phyloP scores from a whole-genome alignment of 2,797 vertebrate species.

The Sebastes minor region DNA sequence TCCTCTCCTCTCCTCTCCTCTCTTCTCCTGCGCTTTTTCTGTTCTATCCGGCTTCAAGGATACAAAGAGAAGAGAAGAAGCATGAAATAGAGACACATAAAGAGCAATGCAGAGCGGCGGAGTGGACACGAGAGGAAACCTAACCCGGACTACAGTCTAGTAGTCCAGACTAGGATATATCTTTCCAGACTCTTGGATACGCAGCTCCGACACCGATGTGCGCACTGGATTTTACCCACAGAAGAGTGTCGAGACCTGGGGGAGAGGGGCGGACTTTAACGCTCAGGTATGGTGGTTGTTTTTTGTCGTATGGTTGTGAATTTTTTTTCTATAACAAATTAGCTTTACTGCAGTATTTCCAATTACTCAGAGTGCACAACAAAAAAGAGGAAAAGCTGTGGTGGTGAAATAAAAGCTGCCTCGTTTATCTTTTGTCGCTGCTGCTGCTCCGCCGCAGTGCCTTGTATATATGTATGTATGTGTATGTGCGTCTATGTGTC shows the following conservation, averaged over 20 bases:
- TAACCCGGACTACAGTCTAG: constrained; percentile 41
- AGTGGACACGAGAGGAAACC: constrained; percentile 44
- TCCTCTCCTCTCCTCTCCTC: constrained; percentile 25
- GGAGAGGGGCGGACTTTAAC: constrained; percentile 59
- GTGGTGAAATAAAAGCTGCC: constrained; percentile 8
- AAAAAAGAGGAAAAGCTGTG: background rate
- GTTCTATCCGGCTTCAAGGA: constrained; percentile 36
- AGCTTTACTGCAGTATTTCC: constrained; percentile 16
- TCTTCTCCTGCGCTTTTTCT: constrained; percentile 9
- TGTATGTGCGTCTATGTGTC: background rate
- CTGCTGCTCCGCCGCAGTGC: constrained; percentile 61
- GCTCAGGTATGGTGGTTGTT: constrained; percentile 62
- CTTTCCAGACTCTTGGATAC: constrained; percentile 34
- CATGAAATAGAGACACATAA: constrained; percentile 25
- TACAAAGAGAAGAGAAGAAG: constrained; percentile 55
- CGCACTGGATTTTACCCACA: constrained; percentile 68
- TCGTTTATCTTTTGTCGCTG: constrained; percentile 49
- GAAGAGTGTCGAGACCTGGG: constrained; percentile 59
- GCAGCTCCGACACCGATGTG: constrained; percentile 66
- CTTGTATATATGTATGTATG: background rate
- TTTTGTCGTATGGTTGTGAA: constrained; percentile 18
- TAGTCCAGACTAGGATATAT: constrained; percentile 48
- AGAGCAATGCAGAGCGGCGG: constrained; percentile 48
- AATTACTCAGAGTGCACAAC: background rate
- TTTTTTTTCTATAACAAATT: constrained; percentile 4